A percentile compares a stretch with the other conserved stretches of the same genome.
Conservation (phyloP, 2,888 invertebrate genomes). For the Dichetophora obliterata region DNA sequence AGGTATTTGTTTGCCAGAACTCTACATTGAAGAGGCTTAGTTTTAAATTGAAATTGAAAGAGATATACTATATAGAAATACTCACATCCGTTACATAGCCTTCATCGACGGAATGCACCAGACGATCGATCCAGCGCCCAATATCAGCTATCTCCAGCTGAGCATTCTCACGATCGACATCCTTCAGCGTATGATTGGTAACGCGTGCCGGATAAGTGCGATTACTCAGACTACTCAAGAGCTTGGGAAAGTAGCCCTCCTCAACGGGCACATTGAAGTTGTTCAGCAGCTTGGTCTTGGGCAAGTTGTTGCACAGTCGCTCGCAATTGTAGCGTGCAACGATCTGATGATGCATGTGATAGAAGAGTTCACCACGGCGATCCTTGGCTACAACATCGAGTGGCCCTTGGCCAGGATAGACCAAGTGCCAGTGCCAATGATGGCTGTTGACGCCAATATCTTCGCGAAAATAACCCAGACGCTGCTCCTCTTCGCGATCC, state of each 20-base stretch:
- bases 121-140: slow-evolving; percentile 81
- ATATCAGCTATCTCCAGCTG: slow-evolving; percentile 73
- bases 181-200: slow-evolving; percentile 73
- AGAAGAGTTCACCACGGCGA: slow-evolving; percentile 80
- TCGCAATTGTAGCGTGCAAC: slow-evolving; percentile 80
- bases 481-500: slow-evolving; percentile 81
- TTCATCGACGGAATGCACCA: slow-evolving; percentile 81
- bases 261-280: slow-evolving; percentile 79
- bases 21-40: slow-evolving; percentile 46
- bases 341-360: slow-evolving; percentile 79
- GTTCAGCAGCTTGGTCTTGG: slow-evolving; percentile 75
- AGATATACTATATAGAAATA: slow-evolving; percentile 16
- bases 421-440: slow-evolving; percentile 94
- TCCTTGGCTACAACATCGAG: slow-evolving; percentile 78
- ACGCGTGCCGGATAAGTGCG: slow-evolving; percentile 82
- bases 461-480: slow-evolving; percentile 86
- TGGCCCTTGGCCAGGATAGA: slow-evolving; percentile 81
- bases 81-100: slow-evolving; percentile 75
- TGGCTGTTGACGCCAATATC: slow-evolving; percentile 88
- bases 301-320: slow-evolving; percentile 79
- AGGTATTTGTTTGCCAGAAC: slow-evolving; percentile 55
- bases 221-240: slow-evolving; percentile 77
- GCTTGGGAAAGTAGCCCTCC: slow-evolving; percentile 87
- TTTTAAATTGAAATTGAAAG: background rate
- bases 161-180: slow-evolving; percentile 78